Evolutionary conservation across 2,888 invertebrate genomes (phyloP).

Genomic region (Drosophila meridiana): DNA sequence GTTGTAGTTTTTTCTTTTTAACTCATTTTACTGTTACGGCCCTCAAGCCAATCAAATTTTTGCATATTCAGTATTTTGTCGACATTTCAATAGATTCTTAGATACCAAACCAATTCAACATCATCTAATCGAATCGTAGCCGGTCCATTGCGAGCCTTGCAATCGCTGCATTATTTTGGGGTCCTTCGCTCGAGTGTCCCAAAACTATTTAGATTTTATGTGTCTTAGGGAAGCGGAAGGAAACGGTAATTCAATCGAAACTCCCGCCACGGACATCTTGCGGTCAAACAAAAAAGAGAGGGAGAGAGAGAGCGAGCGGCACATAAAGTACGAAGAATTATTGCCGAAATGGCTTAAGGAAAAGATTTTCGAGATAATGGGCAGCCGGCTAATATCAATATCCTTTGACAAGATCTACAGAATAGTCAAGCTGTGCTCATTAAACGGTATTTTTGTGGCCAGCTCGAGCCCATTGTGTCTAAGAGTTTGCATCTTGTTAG

Average conservation of each 20-base stretch:
- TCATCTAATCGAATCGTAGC: slow-evolving; percentile 1
- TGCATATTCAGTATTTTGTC: slow-evolving; percentile 9
- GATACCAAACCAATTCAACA: background rate
- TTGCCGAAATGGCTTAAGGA: slow-evolving; percentile 44
- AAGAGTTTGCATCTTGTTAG: slow-evolving; percentile 78
- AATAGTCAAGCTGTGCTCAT: slow-evolving; percentile 83
- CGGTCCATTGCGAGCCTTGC: slow-evolving; percentile 1
- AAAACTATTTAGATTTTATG: slow-evolving; percentile 53
- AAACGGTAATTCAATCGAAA: slow-evolving; percentile 62
- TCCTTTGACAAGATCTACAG: slow-evolving; percentile 77
- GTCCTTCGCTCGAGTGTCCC: slow-evolving; percentile 24
- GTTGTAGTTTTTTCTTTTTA: background rate
- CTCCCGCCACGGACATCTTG: slow-evolving; percentile 45
- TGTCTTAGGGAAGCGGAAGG: slow-evolving; percentile 61
- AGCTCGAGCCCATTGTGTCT: slow-evolving; percentile 64
- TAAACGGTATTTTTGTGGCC: slow-evolving; percentile 83
- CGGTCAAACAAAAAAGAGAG: slow-evolving; percentile 58
- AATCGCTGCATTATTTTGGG: slow-evolving; percentile 39
- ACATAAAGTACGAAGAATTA: slow-evolving; percentile 73
- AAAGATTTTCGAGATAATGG: slow-evolving; percentile 54
- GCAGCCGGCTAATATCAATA: slow-evolving; percentile 74
- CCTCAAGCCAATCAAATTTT: background rate
- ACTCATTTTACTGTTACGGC: background rate
- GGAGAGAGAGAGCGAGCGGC: background rate
- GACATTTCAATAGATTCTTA: background rate